Percentiles rank a stretch among this genome's conserved stretches.
Evolutionary conservation across 2,113 vertebrate genomes (phyloP).

Genomic region (Gymnarchus niloticus): DNA sequence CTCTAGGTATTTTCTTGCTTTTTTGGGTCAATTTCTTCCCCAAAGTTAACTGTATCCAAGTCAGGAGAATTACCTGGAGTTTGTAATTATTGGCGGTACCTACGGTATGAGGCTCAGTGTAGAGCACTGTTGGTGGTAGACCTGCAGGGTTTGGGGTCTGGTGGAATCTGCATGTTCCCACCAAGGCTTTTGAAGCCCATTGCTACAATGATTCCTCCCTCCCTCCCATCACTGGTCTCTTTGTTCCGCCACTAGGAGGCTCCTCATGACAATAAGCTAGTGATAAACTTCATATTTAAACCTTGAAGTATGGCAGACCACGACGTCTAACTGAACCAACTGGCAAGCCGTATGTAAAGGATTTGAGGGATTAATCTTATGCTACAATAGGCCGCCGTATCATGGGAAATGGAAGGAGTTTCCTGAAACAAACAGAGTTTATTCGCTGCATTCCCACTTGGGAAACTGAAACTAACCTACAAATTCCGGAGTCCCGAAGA

Average conservation of each 20-base stretch:
- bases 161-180: too few species aligned
- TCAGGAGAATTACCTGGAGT: background rate
- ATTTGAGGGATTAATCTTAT: background rate
- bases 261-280: background rate
- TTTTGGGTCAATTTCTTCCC: background rate
- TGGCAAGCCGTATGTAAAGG: background rate
- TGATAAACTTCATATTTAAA: background rate
- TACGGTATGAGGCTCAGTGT: too few species aligned
- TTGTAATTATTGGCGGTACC: too few species aligned
- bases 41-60: background rate
- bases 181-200: too few species aligned
- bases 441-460: background rate
- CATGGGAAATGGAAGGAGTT: background rate
- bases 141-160: too few species aligned
- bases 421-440: background rate
- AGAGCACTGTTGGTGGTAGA: too few species aligned
- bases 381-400: background rate
- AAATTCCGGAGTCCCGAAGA: conserved; percentile 96
- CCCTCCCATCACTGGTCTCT: background rate
- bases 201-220: background rate
- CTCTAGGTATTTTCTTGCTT: background rate
- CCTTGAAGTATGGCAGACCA: background rate
- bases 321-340: background rate
- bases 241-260: background rate
- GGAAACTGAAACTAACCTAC: conserved; percentile 72